Conservation (phyloP, 2,797 vertebrate species). For the Labeo calbasu region DNA sequence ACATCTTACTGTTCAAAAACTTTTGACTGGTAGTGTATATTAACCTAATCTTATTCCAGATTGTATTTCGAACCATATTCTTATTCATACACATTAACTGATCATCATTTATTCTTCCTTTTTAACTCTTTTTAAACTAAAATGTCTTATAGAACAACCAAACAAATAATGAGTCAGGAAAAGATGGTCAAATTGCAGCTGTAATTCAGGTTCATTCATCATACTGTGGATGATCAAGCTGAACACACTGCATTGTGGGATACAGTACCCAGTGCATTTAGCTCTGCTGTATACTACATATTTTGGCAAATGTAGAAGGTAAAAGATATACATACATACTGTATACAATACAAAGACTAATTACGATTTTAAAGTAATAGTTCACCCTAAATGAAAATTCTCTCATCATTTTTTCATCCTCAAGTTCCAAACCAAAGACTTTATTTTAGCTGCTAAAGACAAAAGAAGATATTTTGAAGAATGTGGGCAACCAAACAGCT, state of each 20-base stretch:
- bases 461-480: background rate
- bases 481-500: background rate
- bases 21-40: too few relatives aligned
- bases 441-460: background rate
- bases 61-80: background rate
- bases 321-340: background rate
- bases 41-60: too few relatives aligned
- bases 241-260: background rate
- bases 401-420: background rate
- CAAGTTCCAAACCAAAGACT: background rate
- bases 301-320: slow-evolving; percentile 26
- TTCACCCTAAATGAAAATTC: background rate
- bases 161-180: background rate
- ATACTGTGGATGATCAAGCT: background rate
- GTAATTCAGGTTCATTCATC: slow-evolving; percentile 7
- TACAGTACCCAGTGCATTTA: background rate
- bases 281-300: background rate
- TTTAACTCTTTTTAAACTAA: background rate
- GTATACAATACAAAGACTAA: background rate
- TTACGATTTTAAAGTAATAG: background rate
- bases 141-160: background rate
- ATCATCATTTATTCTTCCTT: background rate
- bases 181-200: background rate
- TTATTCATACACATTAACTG: background rate
- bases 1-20: too few relatives aligned